Percentiles rank a stretch among this genome's conserved stretches.
These are phyloP conservation scores for Podarcis raffonei DNA, from an alignment of 2,113 vertebrate genomes.

Conservation along the genomic window DNA sequence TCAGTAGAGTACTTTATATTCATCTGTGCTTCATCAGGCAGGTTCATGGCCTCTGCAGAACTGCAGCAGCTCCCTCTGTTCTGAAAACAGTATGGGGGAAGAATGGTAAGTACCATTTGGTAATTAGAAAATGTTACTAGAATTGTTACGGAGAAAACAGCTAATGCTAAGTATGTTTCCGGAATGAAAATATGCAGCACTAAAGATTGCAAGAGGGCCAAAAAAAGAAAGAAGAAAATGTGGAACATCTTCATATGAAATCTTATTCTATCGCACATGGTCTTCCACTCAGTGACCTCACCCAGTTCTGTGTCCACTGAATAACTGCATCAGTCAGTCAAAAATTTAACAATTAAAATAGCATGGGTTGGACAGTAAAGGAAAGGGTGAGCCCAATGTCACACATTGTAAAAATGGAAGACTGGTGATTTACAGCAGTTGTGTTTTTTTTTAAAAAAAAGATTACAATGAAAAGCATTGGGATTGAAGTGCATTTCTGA, in stretches of 20 bases:
- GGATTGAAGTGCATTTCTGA: not conserved
- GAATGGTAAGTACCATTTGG: constrained; percentile 76
- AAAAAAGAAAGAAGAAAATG: not conserved
- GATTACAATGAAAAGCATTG: not conserved
- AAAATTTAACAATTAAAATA: not conserved
- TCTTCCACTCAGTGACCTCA: not conserved
- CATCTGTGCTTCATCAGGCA: constrained; percentile 78
- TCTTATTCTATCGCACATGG: not conserved
- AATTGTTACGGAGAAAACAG: constrained; percentile 73
- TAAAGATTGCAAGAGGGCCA: constrained; percentile 43
- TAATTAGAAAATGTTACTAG: constrained; percentile 80
- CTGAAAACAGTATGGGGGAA: constrained; percentile 63
- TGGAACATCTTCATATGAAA: not conserved
- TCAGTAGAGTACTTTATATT: constrained; percentile 76
- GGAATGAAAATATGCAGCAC: constrained; percentile 67
- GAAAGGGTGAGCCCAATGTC: not conserved
- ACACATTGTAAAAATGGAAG: not conserved
- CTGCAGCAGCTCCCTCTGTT: constrained; percentile 72
- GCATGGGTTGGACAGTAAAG: not conserved
- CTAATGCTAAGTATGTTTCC: constrained; percentile 54
- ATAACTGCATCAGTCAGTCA: not conserved
- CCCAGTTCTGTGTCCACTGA: not conserved
- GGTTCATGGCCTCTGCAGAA: constrained; percentile 75
- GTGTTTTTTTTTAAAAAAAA: not conserved
- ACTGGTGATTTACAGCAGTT: not conserved